Conservation (phyloP, 2,888 invertebrate genomes). For the Folsomia manolachei region DNA sequence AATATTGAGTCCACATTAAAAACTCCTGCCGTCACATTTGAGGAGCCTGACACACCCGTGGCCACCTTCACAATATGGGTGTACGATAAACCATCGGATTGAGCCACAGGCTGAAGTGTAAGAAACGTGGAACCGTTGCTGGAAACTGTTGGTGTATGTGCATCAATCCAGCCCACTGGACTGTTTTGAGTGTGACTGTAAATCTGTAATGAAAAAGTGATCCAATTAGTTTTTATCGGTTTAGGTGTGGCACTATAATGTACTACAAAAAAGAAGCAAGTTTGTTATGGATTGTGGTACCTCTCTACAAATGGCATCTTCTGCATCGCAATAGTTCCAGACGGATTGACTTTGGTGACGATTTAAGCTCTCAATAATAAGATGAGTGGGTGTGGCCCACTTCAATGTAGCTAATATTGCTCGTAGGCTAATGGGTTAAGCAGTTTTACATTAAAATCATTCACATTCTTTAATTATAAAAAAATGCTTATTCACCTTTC, state of each 20-base stretch:
- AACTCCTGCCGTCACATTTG: slow-evolving; percentile 61
- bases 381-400: slow-evolving; percentile 69
- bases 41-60: too few species aligned
- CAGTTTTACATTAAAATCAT: neutral
- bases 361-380: slow-evolving; percentile 84
- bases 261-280: neutral
- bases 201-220: slow-evolving; percentile 14
- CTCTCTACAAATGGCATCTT: slow-evolving; percentile 49
- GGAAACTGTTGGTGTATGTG: slow-evolving; percentile 30
- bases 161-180: slow-evolving; percentile 68
- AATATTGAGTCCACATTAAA: slow-evolving; percentile 73
- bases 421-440: neutral
- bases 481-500: neutral
- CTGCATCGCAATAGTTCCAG: slow-evolving; percentile 62
- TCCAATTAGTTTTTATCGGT: slow-evolving; percentile 1
- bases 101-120: slow-evolving; percentile 68
- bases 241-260: neutral
- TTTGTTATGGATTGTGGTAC: slow-evolving; percentile 28
- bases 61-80: slow-evolving; percentile 50
- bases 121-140: slow-evolving; percentile 66
- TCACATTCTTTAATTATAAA: neutral
- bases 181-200: slow-evolving; percentile 56
- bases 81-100: slow-evolving; percentile 57
- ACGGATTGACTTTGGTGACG: slow-evolving; percentile 75
- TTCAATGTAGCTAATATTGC: slow-evolving; percentile 63